Evolutionary conservation across 2,888 invertebrate species (phyloP).

Genomic region (Siphlonurus alternatus): DNA sequence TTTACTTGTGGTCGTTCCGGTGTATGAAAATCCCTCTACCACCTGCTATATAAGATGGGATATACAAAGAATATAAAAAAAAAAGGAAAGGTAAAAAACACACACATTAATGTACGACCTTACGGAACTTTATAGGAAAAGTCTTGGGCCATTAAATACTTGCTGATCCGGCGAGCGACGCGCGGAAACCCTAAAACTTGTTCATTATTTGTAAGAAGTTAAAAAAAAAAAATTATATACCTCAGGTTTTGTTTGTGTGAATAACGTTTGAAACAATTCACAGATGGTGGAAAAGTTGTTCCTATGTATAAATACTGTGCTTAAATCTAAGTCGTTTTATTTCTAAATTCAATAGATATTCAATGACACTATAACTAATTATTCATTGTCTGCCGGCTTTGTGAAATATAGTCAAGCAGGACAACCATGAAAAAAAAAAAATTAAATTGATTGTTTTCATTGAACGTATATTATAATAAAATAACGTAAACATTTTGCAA

Average conservation of each 20-base stretch:
- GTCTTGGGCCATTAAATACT: background rate
- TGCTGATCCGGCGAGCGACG: background rate
- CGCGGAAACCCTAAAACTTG: background rate
- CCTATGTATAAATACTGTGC: too few species aligned
- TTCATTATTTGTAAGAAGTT: background rate
- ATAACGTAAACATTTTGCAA: too few species aligned
- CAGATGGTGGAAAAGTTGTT: background rate
- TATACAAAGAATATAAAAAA: too few species aligned
- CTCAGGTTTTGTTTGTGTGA: background rate
- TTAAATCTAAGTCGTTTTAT: background rate
- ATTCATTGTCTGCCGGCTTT: background rate
- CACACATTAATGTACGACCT: too few species aligned
- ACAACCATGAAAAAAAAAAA: too few species aligned
- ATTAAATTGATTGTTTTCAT: too few species aligned
- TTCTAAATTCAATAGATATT: background rate
- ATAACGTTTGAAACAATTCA: background rate
- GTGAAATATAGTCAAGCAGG: too few species aligned
- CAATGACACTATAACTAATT: background rate
- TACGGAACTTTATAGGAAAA: background rate
- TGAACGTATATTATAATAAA: too few species aligned
- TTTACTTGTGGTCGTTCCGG: background rate
- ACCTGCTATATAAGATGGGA: background rate
- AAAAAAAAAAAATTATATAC: background rate
- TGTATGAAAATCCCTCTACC: background rate
- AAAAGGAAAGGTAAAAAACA: too few species aligned